Base-by-base conservation (phyloP, 2,888 invertebrate species). In the Hypena proboscidalis region DNA sequence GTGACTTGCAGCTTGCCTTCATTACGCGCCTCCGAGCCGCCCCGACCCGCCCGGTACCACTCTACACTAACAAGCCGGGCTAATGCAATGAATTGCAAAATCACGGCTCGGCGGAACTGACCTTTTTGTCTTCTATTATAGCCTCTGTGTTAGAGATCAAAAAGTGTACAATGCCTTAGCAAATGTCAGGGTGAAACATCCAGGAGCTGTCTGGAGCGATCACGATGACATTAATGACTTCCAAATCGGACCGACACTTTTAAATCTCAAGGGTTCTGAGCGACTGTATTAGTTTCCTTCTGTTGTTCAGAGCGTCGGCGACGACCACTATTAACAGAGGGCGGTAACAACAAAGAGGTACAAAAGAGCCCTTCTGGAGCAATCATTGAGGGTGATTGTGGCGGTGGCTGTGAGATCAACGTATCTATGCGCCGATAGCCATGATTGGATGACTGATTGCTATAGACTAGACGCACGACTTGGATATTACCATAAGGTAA, bases 61-160 rank as follows among this genome's bases (percentile, higher is more conserved):
- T 64, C 67, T 44, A 45, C 60, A 85, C 89, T 90, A 90, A 90
- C 90, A 89, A 90, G 90, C 88, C 83, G 62, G 74, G 87, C 84
- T 89, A 90, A 90, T 89, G 87, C 90, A 87, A 82, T 90, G 90
- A 90, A 74, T 90, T 88, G 90, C 89, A 85, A 88, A 90, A 84
- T 68, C 67, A 70, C 67, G 60, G 58, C 64, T 62, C 65, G 41
- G 44, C 58, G 40, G 39, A 31, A 42, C 64, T 56, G 49, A 57
- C 57, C 61, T 59, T 40, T 47, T 56, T 43, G 54, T 49, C 54
- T 50, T 51, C 62, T 54, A 75, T 70, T 68, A 58, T 60, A 59
- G 57, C 61, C 76, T 63, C 67, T 70, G 59, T 39, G 38, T 56
- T 22, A 31, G 44, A 35, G 41, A 25, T 20, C 56, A 34, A 45